Percentiles rank a stretch among this genome's conserved stretches.
Evolutionary conservation across 2,888 invertebrate genomes (phyloP).

Genomic region (Pachliopta kotzebuea): DNA sequence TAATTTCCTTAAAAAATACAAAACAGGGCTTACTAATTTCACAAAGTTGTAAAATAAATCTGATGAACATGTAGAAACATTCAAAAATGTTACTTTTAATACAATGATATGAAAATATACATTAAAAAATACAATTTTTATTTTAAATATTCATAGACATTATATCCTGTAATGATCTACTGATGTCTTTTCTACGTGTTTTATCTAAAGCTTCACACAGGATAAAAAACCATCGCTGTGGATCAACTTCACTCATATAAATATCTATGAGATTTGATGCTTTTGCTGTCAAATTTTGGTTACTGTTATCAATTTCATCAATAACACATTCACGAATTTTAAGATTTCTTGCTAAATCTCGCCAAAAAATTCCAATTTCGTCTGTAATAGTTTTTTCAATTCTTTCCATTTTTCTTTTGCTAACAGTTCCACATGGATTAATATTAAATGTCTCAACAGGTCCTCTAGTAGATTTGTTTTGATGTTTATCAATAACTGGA

Average conservation of each 20-base stretch:
- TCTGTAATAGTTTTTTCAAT: slow-evolving; percentile 55
- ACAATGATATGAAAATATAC: neutral
- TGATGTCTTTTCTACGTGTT: slow-evolving; percentile 58
- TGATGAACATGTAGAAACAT: neutral
- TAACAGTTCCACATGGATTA: slow-evolving; percentile 43
- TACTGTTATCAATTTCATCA: slow-evolving; percentile 55
- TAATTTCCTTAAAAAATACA: too few species aligned
- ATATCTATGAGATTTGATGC: slow-evolving; percentile 50
- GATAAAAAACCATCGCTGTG: slow-evolving; percentile 60
- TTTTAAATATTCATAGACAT: slow-evolving; percentile 61
- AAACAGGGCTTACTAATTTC: too few species aligned
- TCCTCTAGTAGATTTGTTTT: slow-evolving; percentile 31
- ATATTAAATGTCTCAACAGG: slow-evolving; percentile 37
- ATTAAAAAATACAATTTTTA: neutral
- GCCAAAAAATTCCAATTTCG: slow-evolving; percentile 64
- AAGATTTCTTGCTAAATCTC: slow-evolving; percentile 61
- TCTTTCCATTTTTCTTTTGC: slow-evolving; percentile 48
- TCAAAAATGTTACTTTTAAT: neutral
- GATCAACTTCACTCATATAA: slow-evolving; percentile 52
- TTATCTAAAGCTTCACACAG: slow-evolving; percentile 64
- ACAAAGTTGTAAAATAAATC: too few species aligned
- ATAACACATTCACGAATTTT: slow-evolving; percentile 59
- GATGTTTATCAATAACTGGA: slow-evolving; percentile 39
- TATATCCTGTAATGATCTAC: slow-evolving; percentile 54
- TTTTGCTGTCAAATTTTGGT: slow-evolving; percentile 44